Evolutionary conservation across 2,113 vertebrate genomes (phyloP).

Genomic region (Prolemur simus): DNA sequence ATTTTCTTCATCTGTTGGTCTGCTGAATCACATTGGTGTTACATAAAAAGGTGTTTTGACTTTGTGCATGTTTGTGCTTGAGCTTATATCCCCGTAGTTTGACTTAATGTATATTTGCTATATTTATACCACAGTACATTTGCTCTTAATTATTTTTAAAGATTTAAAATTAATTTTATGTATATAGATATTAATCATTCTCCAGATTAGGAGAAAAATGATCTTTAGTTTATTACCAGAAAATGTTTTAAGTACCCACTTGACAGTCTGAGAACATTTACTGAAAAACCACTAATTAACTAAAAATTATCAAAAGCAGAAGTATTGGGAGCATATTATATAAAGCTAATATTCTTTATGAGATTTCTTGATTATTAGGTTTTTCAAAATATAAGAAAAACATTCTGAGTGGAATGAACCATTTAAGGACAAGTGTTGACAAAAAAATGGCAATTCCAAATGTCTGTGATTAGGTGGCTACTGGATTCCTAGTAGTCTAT

Average conservation of each 20-base stretch:
- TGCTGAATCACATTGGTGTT: conserved; percentile 52
- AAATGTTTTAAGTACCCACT: neutral
- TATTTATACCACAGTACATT: neutral
- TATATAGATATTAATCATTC: neutral
- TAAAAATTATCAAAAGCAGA: conserved; percentile 33
- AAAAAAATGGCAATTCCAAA: neutral
- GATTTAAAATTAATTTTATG: conserved; percentile 1
- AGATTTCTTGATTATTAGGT: neutral
- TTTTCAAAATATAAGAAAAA: conserved; percentile 2
- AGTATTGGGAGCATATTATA: neutral
- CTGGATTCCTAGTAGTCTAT: neutral
- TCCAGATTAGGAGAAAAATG: neutral
- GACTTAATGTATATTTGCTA: conserved; percentile 6
- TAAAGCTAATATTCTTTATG: neutral
- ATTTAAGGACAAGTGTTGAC: neutral
- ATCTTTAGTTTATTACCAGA: conserved; percentile 25
- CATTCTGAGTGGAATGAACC: neutral
- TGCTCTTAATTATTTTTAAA: conserved; percentile 47
- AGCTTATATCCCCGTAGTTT: conserved; percentile 15
- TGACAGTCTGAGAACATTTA: conserved; percentile 43
- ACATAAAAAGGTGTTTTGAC: conserved; percentile 44
- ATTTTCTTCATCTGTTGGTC: conserved; percentile 49
- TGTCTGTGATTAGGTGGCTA: neutral
- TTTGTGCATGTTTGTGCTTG: neutral
- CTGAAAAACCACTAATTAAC: neutral